Evolutionary conservation across 2,888 invertebrate species (phyloP).

Genomic region (Philhelius pedissequus): DNA sequence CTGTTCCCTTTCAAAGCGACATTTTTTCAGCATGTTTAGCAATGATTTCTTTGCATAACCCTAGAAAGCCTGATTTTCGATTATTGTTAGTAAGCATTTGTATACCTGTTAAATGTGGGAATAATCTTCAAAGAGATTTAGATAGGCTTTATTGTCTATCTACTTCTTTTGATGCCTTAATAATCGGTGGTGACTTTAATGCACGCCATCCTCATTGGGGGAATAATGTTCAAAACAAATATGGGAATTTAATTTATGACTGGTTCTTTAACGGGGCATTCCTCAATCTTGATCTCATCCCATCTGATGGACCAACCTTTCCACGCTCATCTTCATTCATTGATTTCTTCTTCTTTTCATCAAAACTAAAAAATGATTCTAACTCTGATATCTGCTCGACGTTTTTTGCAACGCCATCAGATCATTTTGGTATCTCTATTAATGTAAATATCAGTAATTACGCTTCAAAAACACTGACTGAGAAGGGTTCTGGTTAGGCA

Average conservation of each 20-base stretch:
- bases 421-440: too few species aligned
- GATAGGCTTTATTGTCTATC: not conserved
- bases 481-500: not conserved
- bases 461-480: not conserved
- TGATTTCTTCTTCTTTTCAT: not conserved
- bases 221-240: not conserved
- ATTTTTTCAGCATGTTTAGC: not conserved
- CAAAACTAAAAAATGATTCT: not conserved
- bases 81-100: not conserved
- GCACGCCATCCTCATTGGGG: not conserved
- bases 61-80: not conserved
- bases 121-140: not conserved
- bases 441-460: not conserved
- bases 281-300: not conserved
- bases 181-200: too few species aligned
- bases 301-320: not conserved
- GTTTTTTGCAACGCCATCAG: not conserved
- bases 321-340: not conserved
- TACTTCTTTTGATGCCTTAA: not conserved
- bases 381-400: not conserved
- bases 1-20: not conserved
- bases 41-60: not conserved
- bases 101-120: not conserved
- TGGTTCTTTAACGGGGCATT: slow-evolving; percentile 5
- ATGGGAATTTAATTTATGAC: not conserved